Conservation (phyloP, 2,797 vertebrate genomes). For the Bufotes viridis region DNA sequence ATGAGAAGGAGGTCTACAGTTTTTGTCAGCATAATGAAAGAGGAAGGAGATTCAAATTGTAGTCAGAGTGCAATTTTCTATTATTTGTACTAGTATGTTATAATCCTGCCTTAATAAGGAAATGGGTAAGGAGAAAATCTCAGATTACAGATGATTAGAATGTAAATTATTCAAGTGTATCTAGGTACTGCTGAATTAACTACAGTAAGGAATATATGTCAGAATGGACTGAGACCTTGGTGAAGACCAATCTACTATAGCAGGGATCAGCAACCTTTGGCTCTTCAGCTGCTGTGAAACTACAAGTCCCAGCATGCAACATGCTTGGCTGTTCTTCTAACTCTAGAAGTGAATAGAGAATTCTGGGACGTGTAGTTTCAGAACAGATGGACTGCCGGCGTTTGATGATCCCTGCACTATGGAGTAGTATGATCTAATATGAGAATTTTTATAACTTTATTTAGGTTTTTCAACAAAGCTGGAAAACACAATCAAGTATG, state of each 20-base stretch:
- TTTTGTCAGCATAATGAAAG: conserved; percentile 43
- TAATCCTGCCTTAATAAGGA: conserved; percentile 42
- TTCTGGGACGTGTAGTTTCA: too few species aligned
- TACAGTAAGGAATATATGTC: background rate
- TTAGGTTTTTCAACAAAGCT: too few species aligned
- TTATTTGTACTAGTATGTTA: conserved; percentile 24
- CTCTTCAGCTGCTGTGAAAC: too few species aligned
- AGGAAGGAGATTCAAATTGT: conserved; percentile 1
- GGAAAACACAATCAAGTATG: too few species aligned
- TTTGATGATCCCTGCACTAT: too few species aligned
- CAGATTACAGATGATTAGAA: background rate
- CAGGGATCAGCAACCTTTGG: too few species aligned
- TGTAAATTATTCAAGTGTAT: background rate
- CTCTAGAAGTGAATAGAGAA: too few species aligned
- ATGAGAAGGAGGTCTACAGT: conserved; percentile 17
- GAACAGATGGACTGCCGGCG: too few species aligned
- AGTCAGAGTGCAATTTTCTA: conserved; percentile 11
- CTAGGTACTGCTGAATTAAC: background rate
- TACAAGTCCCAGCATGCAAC: too few species aligned
- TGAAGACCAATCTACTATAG: background rate
- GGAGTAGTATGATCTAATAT: background rate
- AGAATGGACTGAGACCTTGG: background rate
- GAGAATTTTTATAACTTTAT: background rate
- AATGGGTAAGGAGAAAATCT: conserved; percentile 32
- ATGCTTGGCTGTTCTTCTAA: too few species aligned